phyloP scores from a whole-genome alignment of 2,888 invertebrate species.

The Diaphora mendica region DNA sequence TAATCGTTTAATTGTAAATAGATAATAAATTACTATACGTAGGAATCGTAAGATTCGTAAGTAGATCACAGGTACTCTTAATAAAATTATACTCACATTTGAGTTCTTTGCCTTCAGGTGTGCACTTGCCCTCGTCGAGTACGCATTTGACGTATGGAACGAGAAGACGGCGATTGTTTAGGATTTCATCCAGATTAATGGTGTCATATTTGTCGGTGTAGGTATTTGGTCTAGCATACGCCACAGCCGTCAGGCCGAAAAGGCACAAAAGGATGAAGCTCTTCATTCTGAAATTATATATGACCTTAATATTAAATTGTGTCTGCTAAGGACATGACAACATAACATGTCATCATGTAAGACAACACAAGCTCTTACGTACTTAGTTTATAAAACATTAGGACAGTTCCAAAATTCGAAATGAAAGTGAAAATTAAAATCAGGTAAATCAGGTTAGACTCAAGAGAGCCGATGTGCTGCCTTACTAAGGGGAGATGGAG shows the following conservation, averaged over 20 bases:
- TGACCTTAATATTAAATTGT: neutral
- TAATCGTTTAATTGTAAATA: neutral
- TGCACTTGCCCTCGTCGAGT: slow-evolving; percentile 86
- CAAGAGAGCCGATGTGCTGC: no score
- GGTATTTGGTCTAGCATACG: slow-evolving; percentile 40
- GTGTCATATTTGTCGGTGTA: slow-evolving; percentile 89
- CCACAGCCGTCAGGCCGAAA: slow-evolving; percentile 60
- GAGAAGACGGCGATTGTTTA: slow-evolving; percentile 87
- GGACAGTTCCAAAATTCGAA: neutral
- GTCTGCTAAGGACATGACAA: neutral
- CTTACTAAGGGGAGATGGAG: no score
- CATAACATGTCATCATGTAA: neutral
- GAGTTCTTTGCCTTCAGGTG: slow-evolving; percentile 88
- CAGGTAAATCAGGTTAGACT: no score
- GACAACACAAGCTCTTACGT: neutral
- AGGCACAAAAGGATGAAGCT: slow-evolving; percentile 59
- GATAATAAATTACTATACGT: neutral
- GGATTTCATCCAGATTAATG: slow-evolving; percentile 86
- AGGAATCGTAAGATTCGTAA: neutral
- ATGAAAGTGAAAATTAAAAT: neutral
- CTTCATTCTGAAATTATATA: slow-evolving; percentile 64
- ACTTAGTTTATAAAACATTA: neutral
- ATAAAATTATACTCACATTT: slow-evolving; percentile 82
- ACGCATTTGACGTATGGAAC: slow-evolving; percentile 88
- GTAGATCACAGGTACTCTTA: neutral